Evolutionary conservation across 2,888 invertebrate genomes (phyloP).

Genomic region (Megalurothrips usitatus): DNA sequence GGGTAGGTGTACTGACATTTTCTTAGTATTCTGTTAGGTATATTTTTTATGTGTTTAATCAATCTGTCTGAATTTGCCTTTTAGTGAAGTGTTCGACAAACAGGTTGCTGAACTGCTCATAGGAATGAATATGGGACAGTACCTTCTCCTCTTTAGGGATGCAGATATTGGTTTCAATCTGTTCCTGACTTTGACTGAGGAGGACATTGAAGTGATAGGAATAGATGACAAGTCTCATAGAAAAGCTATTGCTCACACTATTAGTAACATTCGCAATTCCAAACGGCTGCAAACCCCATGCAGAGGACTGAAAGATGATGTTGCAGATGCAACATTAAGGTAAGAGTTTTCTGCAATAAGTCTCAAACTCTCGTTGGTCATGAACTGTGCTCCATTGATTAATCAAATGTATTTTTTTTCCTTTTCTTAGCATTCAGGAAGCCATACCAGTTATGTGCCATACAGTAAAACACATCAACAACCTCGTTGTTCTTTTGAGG

Average conservation of each 20-base stretch:
- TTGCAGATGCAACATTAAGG: background rate
- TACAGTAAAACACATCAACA: background rate
- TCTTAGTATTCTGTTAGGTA: background rate
- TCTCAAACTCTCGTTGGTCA: background rate
- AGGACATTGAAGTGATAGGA: background rate
- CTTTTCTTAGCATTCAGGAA: background rate
- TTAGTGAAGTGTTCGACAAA: background rate
- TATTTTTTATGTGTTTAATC: background rate
- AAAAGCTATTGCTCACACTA: background rate
- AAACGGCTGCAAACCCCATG: background rate
- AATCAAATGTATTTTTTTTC: background rate
- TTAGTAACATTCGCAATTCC: background rate
- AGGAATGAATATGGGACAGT: slow-evolving; percentile 11
- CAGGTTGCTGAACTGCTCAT: background rate
- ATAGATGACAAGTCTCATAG: background rate
- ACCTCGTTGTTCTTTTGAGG: background rate
- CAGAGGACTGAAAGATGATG: background rate
- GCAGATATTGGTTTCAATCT: background rate
- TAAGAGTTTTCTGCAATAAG: background rate
- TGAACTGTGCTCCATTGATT: background rate
- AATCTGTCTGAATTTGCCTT: background rate
- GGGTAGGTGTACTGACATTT: background rate
- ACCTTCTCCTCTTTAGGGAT: background rate
- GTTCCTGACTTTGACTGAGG: background rate
- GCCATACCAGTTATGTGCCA: slow-evolving; percentile 5